Base-by-base conservation (phyloP, 1,140 invertebrate species). In the Panonychus citri region DNA sequence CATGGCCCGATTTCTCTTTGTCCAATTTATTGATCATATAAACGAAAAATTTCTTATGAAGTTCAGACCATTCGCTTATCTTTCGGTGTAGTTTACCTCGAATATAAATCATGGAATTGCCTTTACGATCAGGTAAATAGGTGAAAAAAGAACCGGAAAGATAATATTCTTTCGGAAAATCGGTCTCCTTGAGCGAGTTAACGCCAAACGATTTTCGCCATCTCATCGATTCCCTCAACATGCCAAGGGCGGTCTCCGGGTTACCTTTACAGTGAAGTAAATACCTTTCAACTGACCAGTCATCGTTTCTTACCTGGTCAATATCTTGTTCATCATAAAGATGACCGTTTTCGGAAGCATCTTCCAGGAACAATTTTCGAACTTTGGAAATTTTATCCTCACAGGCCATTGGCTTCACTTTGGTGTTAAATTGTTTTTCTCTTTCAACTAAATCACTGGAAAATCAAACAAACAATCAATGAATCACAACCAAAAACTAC, bases 201-300 rank as follows among this genome's bases (percentile, higher is more conserved):
- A 81, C 75, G 1, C 78, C 79, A 63, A 80, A 78, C 39, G 78
- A 78, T 69, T 81, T 83, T 58, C 88, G 75, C 85, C 87, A 95
- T 60, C 76, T 74, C 59, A 84, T 77, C 30, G 81, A 79, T 5
- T 83, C 80, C 76, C 81, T 83, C 1, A 90, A 69, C 78, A 89
- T 85, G 19, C 77, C 75, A 1, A 82, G 67, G 0, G 85, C 75
- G 55, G 75, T 65, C 62, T 78, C 70, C 63, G 77, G 60, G 57
- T 81, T 74, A 39, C 69, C 68, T 58, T 84, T 80, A 63, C 75
- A 69, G 65, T 81, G 78, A 57, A 79, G 71, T 7, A 43, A 17
- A 46, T 46, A 27, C 3, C 40, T 5, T 55, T 55, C 54, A 1
- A 43, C 40, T 24, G 13, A 25, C 39, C 54, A 48, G 43, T 55